phyloP scores from a whole-genome alignment of 2,113 vertebrate genomes.

The Colinus virginianus region DNA sequence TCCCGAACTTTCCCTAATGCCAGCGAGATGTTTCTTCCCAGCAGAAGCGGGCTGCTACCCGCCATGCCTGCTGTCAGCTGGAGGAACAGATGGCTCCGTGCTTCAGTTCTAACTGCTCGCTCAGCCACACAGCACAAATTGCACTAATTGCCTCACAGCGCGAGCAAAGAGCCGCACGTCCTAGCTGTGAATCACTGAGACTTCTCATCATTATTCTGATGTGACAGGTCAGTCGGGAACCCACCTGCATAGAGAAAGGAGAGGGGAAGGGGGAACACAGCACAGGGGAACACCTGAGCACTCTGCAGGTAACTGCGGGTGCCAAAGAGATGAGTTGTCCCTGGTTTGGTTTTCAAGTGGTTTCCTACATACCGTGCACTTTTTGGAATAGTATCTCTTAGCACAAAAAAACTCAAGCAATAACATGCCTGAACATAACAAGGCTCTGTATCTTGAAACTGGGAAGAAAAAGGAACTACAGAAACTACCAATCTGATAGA shows the following conservation, averaged over 20 bases:
- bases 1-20: constrained; percentile 22
- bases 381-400: not conserved
- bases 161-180: not conserved
- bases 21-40: constrained; percentile 7
- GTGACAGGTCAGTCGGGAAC: not conserved
- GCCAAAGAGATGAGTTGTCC: not conserved
- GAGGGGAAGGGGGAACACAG: not conserved
- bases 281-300: not conserved
- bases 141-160: constrained; percentile 57
- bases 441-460: not conserved
- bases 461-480: not conserved
- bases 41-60: constrained; percentile 43
- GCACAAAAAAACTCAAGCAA: fast-evolving
- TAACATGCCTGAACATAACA: not conserved
- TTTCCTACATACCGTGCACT: not conserved
- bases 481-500: not conserved
- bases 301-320: not conserved
- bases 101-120: constrained; percentile 51
- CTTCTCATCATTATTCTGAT: not conserved
- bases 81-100: constrained; percentile 72
- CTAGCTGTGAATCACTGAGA: not conserved
- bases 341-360: not conserved
- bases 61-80: constrained; percentile 56
- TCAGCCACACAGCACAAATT: constrained; percentile 63
- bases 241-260: fast-evolving